Conservation (phyloP, 2,888 invertebrate species). For the Uropetala carovei region DNA sequence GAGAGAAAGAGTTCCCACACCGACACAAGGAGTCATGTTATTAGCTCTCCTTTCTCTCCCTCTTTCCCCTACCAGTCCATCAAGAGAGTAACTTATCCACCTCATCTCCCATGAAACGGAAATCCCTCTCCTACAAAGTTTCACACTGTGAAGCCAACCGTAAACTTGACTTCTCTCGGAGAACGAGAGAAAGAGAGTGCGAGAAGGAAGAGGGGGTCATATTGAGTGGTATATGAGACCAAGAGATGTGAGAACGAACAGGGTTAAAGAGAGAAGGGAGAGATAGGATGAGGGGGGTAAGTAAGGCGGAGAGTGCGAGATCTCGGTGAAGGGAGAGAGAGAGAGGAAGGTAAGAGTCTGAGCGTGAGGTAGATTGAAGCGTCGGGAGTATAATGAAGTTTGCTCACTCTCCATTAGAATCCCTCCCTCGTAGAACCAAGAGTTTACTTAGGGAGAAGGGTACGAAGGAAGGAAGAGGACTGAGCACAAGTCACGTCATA, state of each 20-base stretch:
- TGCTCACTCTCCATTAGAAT: conserved; percentile 46
- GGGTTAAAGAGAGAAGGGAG: not conserved
- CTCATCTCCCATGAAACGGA: conserved; percentile 62
- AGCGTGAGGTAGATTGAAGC: conserved; percentile 22
- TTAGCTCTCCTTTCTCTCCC: not conserved
- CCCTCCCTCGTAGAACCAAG: conserved; percentile 1
- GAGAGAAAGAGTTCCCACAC: not conserved
- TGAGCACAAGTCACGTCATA: conserved; percentile 34
- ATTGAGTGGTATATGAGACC: too few relatives aligned
- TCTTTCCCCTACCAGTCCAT: conserved; percentile 43
- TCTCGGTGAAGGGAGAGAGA: not conserved
- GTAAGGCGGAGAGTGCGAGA: conserved; percentile 8
- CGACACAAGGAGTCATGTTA: conserved; percentile 57
- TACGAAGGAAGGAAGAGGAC: not conserved
- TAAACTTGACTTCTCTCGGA: conserved; percentile 28
- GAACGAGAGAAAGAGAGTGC: not conserved
- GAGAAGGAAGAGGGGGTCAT: not conserved
- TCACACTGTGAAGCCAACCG: conserved; percentile 54
- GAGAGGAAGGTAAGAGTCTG: not conserved
- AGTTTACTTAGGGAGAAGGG: not conserved
- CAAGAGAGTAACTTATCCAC: conserved; percentile 60
- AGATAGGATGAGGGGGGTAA: not conserved
- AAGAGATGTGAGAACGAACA: not conserved
- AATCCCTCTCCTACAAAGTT: conserved; percentile 50
- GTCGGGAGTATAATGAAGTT: conserved; percentile 55